Evolutionary conservation across 2,797 vertebrate species (phyloP).

Genomic region (Gadopsis bispinosus): DNA sequence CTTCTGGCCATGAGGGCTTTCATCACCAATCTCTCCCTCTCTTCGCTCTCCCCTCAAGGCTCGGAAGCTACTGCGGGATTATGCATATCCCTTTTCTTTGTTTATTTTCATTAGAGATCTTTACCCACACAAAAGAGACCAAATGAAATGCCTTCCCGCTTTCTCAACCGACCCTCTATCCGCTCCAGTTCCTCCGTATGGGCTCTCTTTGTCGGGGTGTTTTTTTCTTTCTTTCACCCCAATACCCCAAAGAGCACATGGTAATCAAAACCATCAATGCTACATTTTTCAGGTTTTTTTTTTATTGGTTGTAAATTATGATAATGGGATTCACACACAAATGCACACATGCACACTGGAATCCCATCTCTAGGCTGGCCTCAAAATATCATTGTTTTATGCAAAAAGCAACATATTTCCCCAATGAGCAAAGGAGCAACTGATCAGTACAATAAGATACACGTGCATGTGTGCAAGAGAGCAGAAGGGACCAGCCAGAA

Average conservation of each 20-base stretch:
- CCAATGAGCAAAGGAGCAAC: conserved; percentile 54
- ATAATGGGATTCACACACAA: conserved; percentile 78
- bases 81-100: conserved; percentile 72
- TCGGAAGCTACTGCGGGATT: conserved; percentile 70
- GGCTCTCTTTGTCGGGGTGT: conserved; percentile 67
- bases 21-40: conserved; percentile 54
- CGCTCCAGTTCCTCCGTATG: conserved; percentile 71
- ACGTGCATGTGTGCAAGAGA: conserved; percentile 49
- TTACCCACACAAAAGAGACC: conserved; percentile 77
- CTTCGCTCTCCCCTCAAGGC: conserved; percentile 53
- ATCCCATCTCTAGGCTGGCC: conserved; percentile 47
- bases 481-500: conserved; percentile 38
- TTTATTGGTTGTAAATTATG: conserved; percentile 86
- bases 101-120: conserved; percentile 79
- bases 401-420: conserved; percentile 58
- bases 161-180: conserved; percentile 63
- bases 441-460: conserved; percentile 69
- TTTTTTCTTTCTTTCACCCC: conserved; percentile 60
- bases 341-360: conserved; percentile 64
- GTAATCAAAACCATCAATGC: conserved; percentile 86
- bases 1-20: conserved; percentile 59
- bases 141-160: conserved; percentile 74
- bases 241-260: conserved; percentile 78
- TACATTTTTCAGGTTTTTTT: conserved; percentile 72
- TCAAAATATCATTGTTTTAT: conserved; percentile 49